These are phyloP conservation scores for Drosophila kanekoi DNA, from an alignment of 2,888 invertebrate genomes.

Conservation along the genomic window DNA sequence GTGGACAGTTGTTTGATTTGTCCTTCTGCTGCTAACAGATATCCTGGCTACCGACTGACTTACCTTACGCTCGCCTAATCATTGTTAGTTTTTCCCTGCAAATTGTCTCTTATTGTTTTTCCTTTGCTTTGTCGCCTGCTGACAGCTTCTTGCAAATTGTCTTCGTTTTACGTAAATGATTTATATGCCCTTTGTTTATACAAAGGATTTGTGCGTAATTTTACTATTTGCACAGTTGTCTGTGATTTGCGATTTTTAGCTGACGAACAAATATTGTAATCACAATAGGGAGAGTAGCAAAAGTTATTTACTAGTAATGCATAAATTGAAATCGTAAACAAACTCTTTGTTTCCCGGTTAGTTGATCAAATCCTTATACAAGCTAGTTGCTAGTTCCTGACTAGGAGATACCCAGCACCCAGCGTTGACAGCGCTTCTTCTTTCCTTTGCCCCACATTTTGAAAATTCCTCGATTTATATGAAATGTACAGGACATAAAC, in stretches of 20 bases:
- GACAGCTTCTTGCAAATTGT: constrained; percentile 59
- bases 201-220: constrained; percentile 41
- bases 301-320: constrained; percentile 2
- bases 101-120: constrained; percentile 42
- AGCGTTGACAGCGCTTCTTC: too few relatives aligned
- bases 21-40: constrained; percentile 31
- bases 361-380: too few relatives aligned
- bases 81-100: constrained; percentile 62
- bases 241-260: constrained; percentile 25
- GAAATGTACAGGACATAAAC: too few relatives aligned
- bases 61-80: constrained; percentile 44
- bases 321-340: neutral
- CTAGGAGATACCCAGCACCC: too few relatives aligned
- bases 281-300: neutral
- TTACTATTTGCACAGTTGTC: constrained; percentile 56
- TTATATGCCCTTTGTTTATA: constrained; percentile 41
- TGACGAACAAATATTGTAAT: neutral
- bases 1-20: constrained; percentile 69
- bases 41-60: constrained; percentile 62
- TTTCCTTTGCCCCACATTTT: too few relatives aligned
- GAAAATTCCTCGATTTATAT: too few relatives aligned
- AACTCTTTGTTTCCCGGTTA: too few relatives aligned
- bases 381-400: too few relatives aligned
- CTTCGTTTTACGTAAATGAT: constrained; percentile 56
- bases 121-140: constrained; percentile 40